Base-by-base conservation (phyloP, 1,140 invertebrate genomes). In the Laupala kohalensis region DNA sequence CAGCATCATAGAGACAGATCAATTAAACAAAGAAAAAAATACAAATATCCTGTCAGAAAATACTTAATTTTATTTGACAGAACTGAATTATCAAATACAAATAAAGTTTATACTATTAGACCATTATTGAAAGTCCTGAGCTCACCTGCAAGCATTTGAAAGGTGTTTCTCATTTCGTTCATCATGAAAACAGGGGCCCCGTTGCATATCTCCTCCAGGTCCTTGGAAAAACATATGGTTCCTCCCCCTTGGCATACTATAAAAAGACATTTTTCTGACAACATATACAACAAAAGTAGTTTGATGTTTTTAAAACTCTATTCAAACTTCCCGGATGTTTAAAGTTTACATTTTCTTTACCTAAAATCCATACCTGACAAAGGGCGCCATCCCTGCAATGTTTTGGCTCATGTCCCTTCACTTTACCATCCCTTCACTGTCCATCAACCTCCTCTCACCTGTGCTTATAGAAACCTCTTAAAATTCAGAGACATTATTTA, bases 161-260 rank as follows among this genome's bases (percentile, higher is more conserved):
- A 68, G 66, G 27, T 62, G 66, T 68, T 72, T 72, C 15, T 72
- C 71, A 67, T 19, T 68, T 25, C 65, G 65, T 19, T 67, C 65
- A 72, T 72, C 71, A 72, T 72, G 71, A 5, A 72, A 72, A 27
- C 71, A 72, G 25, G 71, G 71, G 13, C 71, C 71, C 27, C 71
- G 64, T 24, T 72, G 71, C 29, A 72, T 67, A 29, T 67, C 65
- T 24, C 71, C 71, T 67, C 65, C 71, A 67, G 71, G 66, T 6
- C 71, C 65, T 67, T 72, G 71, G 71, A 72, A 79, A 71, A 77
- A 78, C 77, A 79, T 78, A 69, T 77, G 77, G 72, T 75, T 77
- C 23, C 77, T 75, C 65, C 78, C 78, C 77, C 78, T 76, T 63
- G 77, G 77, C 77, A 79, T 78, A 72, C 77, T 79, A 67, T 37